Evolutionary conservation across 2,888 invertebrate species (phyloP).

Genomic region (Caenorhabditis panamensis): DNA sequence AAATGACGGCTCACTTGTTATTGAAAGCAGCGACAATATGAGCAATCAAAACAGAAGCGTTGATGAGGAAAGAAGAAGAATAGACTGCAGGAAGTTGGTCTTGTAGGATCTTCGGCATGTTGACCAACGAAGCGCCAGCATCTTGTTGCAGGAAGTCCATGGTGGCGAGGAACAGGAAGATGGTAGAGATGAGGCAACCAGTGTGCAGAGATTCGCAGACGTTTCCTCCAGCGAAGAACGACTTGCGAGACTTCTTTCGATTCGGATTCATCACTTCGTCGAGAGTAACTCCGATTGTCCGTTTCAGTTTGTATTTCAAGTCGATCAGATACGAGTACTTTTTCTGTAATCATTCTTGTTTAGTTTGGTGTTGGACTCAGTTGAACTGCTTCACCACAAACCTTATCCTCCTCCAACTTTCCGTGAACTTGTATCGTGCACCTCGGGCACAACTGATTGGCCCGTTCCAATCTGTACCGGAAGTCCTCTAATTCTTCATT

Average conservation of each 20-base stretch:
- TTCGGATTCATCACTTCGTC: constrained; percentile 20
- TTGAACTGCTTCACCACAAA: no score
- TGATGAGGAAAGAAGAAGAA: neutral
- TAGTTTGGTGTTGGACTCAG: no score
- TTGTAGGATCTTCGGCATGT: constrained; percentile 21
- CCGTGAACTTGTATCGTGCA: constrained; percentile 69
- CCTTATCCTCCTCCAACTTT: constrained; percentile 67
- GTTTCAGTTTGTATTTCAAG: constrained; percentile 40
- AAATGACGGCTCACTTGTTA: constrained; percentile 36
- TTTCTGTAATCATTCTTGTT: no score
- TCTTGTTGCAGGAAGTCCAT: constrained; percentile 64
- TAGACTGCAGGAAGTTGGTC: constrained; percentile 10
- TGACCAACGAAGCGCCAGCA: constrained; percentile 37
- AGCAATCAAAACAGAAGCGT: neutral
- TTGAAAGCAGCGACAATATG: constrained; percentile 41
- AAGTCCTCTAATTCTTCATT: constrained; percentile 71
- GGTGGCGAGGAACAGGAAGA: constrained; percentile 49
- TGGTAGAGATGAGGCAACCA: constrained; percentile 25
- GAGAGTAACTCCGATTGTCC: constrained; percentile 44
- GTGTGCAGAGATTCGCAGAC: constrained; percentile 49
- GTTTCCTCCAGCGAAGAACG: constrained; percentile 65
- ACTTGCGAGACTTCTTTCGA: constrained; percentile 37
- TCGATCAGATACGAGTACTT: constrained; percentile 54
- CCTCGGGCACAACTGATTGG: constrained; percentile 68
- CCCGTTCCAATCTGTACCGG: constrained; percentile 64